Conservation (phyloP, 2,113 vertebrate genomes). For the Cnemophilus loriae region DNA sequence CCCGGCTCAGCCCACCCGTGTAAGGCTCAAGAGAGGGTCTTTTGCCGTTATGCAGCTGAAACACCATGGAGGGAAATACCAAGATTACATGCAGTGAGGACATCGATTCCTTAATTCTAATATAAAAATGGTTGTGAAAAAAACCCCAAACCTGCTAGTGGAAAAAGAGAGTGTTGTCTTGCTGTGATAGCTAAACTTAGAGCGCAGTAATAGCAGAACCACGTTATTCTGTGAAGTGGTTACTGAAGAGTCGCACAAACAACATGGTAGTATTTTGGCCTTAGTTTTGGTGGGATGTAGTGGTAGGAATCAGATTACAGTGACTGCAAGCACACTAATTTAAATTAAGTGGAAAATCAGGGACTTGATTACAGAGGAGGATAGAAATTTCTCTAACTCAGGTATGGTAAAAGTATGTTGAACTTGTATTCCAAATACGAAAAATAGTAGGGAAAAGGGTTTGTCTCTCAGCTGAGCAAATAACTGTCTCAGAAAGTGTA, state of each 20-base stretch:
- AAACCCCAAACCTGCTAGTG: no score
- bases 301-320: background rate
- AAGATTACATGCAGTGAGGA: background rate
- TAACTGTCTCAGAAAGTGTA: background rate
- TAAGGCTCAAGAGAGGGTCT: background rate
- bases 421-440: background rate
- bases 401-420: background rate
- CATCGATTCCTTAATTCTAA: background rate
- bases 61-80: background rate
- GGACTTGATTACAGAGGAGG: background rate
- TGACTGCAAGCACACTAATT: background rate
- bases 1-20: fast-evolving
- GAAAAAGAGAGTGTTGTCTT: background rate
- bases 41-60: background rate
- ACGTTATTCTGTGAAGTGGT: background rate
- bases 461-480: background rate
- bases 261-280: background rate
- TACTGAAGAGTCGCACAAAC: background rate
- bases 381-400: background rate
- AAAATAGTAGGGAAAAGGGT: background rate
- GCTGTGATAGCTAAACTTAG: fast-evolving
- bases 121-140: background rate
- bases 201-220: background rate
- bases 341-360: background rate
- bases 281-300: background rate